These are phyloP conservation scores for Caranx melampygus DNA, from an alignment of 2,113 vertebrate species.

Conservation along the genomic window DNA sequence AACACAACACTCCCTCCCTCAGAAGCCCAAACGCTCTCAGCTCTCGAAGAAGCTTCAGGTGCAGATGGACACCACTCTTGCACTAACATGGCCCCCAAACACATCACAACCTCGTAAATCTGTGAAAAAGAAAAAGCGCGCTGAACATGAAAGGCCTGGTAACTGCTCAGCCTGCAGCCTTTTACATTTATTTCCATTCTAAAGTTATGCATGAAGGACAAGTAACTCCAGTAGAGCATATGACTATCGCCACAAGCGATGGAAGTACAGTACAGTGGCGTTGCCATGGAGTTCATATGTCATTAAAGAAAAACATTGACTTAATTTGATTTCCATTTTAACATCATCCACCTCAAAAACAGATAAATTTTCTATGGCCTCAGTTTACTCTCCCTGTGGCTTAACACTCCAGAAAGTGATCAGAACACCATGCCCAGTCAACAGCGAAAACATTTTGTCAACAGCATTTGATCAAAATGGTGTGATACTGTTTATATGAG, in stretches of 20 bases:
- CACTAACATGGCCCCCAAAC: slow-evolving; percentile 20
- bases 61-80: slow-evolving; percentile 38
- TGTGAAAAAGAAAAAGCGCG: neutral
- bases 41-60: slow-evolving; percentile 51
- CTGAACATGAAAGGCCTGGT: slow-evolving; percentile 29
- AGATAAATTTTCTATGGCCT: slow-evolving; percentile 37
- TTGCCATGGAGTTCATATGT: slow-evolving; percentile 62
- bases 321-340: slow-evolving; percentile 61
- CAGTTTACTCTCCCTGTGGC: slow-evolving; percentile 25
- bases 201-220: slow-evolving; percentile 29
- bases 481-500: slow-evolving; percentile 74
- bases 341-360: slow-evolving; percentile 32
- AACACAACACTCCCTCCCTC: slow-evolving; percentile 51
- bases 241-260: slow-evolving; percentile 18
- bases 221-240: slow-evolving; percentile 22
- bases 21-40: slow-evolving; percentile 39
- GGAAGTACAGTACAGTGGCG: neutral
- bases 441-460: slow-evolving; percentile 51
- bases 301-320: slow-evolving; percentile 52
- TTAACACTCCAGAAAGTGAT: slow-evolving; percentile 17
- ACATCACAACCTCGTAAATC: neutral
- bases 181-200: slow-evolving; percentile 29
- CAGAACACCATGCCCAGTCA: slow-evolving; percentile 8
- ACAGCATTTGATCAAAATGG: slow-evolving; percentile 70
- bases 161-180: slow-evolving; percentile 9